A percentile compares a stretch with the other conserved stretches of the same genome.
These are phyloP conservation scores for Eurytoma adleriae DNA, from an alignment of 2,888 invertebrate species.

Conservation along the genomic window DNA sequence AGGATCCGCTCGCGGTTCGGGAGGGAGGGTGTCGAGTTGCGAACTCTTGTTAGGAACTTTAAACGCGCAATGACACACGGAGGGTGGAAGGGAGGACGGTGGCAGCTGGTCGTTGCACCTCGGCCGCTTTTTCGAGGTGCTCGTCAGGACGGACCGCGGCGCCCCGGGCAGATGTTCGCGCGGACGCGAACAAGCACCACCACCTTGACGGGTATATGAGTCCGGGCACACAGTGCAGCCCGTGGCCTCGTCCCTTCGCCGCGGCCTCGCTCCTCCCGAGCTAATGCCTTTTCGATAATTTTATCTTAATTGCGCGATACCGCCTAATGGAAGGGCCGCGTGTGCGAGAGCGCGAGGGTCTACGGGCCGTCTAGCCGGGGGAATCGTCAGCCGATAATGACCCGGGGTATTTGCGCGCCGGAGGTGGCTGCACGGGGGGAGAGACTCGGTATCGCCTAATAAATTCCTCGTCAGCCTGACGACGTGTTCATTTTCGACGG, in stretches of 20 bases:
- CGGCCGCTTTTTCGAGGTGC: conserved; percentile 27
- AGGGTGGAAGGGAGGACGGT: neutral
- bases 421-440: neutral
- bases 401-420: neutral
- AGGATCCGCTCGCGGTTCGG: neutral
- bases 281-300: conserved; percentile 59
- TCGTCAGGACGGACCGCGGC: neutral
- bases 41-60: conserved; percentile 43
- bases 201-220: neutral
- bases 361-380: conserved; percentile 19
- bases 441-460: conserved; percentile 21
- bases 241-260: neutral
- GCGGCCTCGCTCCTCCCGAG: neutral
- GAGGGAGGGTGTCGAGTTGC: neutral
- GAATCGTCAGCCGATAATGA: conserved; percentile 42
- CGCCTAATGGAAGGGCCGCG: conserved; percentile 52
- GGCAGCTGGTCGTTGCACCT: conserved; percentile 50
- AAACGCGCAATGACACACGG: conserved; percentile 38
- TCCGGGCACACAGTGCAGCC: neutral
- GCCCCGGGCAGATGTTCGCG: conserved; percentile 49
- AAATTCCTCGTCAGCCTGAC: conserved; percentile 20
- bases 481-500: conserved; percentile 17
- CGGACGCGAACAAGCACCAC: conserved; percentile 30
- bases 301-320: conserved; percentile 58
- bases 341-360: conserved; percentile 6